Conservation (phyloP, 2,113 vertebrate genomes). For the Cochlearius cochlearius region DNA sequence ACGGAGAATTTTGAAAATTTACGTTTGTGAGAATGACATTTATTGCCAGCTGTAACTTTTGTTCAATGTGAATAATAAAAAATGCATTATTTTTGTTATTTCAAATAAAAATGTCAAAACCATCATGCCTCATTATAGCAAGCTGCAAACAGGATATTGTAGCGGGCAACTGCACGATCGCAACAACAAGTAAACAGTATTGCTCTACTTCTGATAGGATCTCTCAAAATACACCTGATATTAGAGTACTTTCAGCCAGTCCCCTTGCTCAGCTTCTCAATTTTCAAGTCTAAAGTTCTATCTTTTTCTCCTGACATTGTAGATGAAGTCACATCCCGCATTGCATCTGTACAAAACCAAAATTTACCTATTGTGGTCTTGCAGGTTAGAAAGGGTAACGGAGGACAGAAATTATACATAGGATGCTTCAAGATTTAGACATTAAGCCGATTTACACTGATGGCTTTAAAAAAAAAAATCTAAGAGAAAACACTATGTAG, state of each 20-base stretch:
- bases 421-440: background rate
- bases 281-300: background rate
- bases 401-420: background rate
- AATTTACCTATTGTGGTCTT: background rate
- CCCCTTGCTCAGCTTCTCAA: background rate
- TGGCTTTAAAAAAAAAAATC: background rate
- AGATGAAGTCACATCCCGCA: background rate
- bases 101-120: background rate
- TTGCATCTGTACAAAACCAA: background rate
- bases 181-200: background rate
- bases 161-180: rapidly evolving
- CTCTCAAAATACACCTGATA: background rate
- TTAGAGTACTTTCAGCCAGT: background rate
- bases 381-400: background rate
- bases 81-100: background rate
- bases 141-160: background rate
- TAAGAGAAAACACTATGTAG: background rate
- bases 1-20: background rate
- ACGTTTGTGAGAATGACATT: background rate
- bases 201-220: too few relatives aligned
- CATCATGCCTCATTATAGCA: rapidly evolving
- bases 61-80: background rate
- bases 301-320: background rate
- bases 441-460: background rate
- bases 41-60: background rate